phyloP scores from a whole-genome alignment of 2,888 invertebrate genomes.

The Branchellion lobata region DNA sequence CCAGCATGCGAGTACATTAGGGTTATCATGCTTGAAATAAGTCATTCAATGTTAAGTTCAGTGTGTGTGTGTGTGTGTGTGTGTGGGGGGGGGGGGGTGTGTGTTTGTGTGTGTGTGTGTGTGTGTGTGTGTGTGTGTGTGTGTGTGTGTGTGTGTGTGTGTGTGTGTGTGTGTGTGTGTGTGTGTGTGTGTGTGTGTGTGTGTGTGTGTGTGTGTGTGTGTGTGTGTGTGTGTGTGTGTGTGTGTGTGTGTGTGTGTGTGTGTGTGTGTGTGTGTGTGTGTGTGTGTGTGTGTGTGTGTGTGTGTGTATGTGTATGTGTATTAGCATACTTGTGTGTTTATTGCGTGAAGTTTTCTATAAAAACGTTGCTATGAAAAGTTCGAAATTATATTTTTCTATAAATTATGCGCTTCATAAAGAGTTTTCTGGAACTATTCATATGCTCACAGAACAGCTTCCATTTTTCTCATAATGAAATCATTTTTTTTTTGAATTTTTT shows the following conservation, averaged over 20 bases:
- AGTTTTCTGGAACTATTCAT: no score
- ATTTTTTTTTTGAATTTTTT: no score
- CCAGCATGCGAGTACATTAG: not conserved
- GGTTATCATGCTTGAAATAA: no score
- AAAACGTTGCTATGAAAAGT: no score
- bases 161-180: not conserved
- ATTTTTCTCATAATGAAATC: no score
- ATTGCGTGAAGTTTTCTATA: no score
- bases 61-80: not conserved
- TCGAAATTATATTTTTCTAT: no score
- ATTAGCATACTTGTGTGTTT: not conserved
- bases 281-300: not conserved
- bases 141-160: not conserved
- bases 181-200: not conserved
- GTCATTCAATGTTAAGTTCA: constrained; percentile 31
- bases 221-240: not conserved
- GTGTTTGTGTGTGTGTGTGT: not conserved
- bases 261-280: not conserved
- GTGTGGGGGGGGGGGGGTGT: not conserved
- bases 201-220: not conserved
- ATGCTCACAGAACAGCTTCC: no score
- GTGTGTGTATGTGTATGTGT: not conserved
- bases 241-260: not conserved
- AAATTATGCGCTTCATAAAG: no score
- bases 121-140: not conserved